Conservation (phyloP, 2,113 vertebrate genomes). For the Rhodinocichla rosea region DNA sequence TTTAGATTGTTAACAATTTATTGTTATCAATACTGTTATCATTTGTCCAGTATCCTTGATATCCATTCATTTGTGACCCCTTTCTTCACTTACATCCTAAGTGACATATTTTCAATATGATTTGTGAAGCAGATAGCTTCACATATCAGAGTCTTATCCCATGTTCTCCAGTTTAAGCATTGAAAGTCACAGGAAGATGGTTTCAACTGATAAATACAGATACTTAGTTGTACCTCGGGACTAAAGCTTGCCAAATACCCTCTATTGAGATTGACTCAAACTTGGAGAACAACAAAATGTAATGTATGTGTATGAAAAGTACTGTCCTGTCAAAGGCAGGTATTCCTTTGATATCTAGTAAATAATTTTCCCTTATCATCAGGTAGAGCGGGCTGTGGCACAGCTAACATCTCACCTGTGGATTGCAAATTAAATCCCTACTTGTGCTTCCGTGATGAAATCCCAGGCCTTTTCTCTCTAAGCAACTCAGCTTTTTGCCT, state of each 20-base stretch:
- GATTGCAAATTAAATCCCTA: constrained; percentile 42
- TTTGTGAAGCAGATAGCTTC: not conserved
- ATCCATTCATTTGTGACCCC: not conserved
- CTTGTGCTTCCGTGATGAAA: constrained; percentile 18
- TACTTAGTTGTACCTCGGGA: not conserved
- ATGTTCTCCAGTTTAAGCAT: not conserved
- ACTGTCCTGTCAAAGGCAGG: not conserved
- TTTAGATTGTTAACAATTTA: not conserved
- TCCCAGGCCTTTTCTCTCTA: not conserved
- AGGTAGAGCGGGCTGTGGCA: not conserved
- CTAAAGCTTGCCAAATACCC: not conserved
- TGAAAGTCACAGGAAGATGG: not conserved
- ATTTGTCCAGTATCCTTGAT: not conserved
- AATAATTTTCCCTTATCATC: not conserved
- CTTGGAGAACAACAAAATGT: not conserved
- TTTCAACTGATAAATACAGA: not conserved
- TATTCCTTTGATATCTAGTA: constrained; percentile 6
- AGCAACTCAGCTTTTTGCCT: constrained; percentile 11
- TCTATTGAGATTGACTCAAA: not conserved
- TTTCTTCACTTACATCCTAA: not conserved
- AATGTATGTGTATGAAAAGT: not conserved
- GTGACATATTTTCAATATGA: not conserved
- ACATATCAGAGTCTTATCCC: not conserved
- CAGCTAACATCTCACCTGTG: not conserved
- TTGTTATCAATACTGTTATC: not conserved